Evolutionary conservation across 2,888 invertebrate species (phyloP), one percentile per base, ranked within the genome.

Genomic region (Drosophila falleni): DNA sequence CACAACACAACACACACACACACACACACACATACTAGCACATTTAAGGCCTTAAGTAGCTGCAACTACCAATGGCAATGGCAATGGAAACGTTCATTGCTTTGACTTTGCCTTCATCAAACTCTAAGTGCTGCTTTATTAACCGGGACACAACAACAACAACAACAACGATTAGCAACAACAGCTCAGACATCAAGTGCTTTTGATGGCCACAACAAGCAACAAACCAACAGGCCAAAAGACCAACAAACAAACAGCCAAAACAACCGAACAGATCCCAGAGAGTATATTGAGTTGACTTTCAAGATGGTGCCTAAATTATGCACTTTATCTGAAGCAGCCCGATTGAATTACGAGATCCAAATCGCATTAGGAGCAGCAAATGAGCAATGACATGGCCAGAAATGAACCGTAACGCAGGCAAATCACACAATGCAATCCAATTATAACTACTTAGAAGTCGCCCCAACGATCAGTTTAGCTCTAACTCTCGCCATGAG

Each of bases 101-200:
- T 59, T 59, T 67, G 56, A 53, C 59, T 61, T 60, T 69, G 66
- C 54, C 63, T 70, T 66, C 54, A 78, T 78, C 71, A 66, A 70
- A 60, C 65, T 69, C 76, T 79, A 84, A 82, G 82, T 87, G 87
- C 87, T 82, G 79, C 85, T 87, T 87, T 82, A 82, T 87, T 82
- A 82, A 69, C 84, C 65, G 68, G 75, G 35, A 70, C 59, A 55
- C 73, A 82, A 67, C 66, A 63, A 59, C 61, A 23, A 37, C 46
- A 23, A 13, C 35, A 37, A 13, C 58, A 23, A 42, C 46, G 15
- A 13, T 53, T 26, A 59, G 42, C 35, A 37, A 16, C 54, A 41
- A 46, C 56, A 60, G 54, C 41, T 49, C 31, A 35, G 26, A 13
- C 55, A 65, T 74, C 51, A 44, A 58, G 56, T 50, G 33, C 74